Percentiles rank a stretch among this genome's conserved stretches.
These are phyloP conservation scores for Pissodes strobi DNA, from an alignment of 1,140 invertebrate species.

Conservation along the genomic window DNA sequence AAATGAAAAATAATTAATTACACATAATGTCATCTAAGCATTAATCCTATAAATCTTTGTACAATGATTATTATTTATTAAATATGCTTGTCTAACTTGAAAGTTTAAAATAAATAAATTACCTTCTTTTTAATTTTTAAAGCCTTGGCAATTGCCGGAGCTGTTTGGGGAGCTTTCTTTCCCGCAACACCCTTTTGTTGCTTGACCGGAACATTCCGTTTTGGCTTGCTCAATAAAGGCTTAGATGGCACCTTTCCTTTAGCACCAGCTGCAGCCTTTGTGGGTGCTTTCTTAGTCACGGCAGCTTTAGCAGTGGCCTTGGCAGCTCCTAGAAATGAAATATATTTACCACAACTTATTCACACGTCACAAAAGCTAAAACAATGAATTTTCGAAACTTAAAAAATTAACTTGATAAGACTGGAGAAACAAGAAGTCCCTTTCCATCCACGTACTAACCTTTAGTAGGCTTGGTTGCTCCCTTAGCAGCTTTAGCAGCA, in stretches of 20 bases:
- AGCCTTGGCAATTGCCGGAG: slow-evolving; percentile 66
- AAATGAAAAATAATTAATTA: slow-evolving; percentile 19
- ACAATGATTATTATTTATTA: too few species aligned
- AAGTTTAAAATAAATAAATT: too few species aligned
- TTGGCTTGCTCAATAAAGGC: slow-evolving; percentile 61
- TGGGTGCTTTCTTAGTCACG: slow-evolving; percentile 56
- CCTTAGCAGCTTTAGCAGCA: slow-evolving; percentile 50
- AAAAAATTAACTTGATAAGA: background rate
- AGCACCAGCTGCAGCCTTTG: slow-evolving; percentile 57
- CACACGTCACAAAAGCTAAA: background rate
- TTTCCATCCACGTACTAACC: too few species aligned
- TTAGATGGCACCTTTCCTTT: slow-evolving; percentile 50
- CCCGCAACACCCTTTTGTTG: slow-evolving; percentile 58
- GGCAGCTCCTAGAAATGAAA: slow-evolving; percentile 18
- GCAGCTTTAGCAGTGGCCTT: slow-evolving; percentile 59
- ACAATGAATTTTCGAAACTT: background rate
- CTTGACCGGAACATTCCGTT: slow-evolving; percentile 61
- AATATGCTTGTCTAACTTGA: too few species aligned
- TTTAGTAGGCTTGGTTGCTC: background rate
- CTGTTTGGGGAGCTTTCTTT: slow-evolving; percentile 57
- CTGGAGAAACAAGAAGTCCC: background rate
- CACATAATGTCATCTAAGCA: background rate
- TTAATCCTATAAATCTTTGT: slow-evolving; percentile 1
- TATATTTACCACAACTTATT: too few species aligned
- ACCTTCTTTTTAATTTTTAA: slow-evolving; percentile 82